These are phyloP conservation scores for Zaprionus nigranus DNA, from an alignment of 1,140 invertebrate species.

Conservation along the genomic window DNA sequence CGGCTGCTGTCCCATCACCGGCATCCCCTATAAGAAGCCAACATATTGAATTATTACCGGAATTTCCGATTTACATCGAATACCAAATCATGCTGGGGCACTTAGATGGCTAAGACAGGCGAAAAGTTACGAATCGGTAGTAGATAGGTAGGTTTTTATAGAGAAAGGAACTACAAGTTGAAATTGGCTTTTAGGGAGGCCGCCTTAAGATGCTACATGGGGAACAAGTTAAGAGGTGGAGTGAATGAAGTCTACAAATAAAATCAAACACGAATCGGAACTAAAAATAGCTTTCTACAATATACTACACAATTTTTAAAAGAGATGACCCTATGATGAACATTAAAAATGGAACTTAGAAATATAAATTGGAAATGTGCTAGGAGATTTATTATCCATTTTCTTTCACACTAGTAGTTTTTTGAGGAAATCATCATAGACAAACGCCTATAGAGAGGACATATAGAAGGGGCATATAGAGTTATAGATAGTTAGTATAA, in stretches of 20 bases:
- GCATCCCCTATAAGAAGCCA: conserved; percentile 76
- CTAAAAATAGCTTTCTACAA: conserved; percentile 12
- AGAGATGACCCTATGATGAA: background rate
- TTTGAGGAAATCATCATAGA: conserved; percentile 19
- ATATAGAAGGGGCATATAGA: conserved; percentile 8
- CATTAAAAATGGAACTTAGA: background rate
- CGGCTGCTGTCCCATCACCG: conserved; percentile 79
- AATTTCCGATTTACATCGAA: background rate
- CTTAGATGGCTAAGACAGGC: conserved; percentile 54
- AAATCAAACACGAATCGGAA: conserved; percentile 17
- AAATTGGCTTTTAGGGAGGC: conserved; percentile 26
- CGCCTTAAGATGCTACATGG: conserved; percentile 38
- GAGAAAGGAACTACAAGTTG: conserved; percentile 37
- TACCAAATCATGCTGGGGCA: conserved; percentile 60
- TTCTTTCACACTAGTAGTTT: background rate
- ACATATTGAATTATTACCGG: conserved; percentile 42
- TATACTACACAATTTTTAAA: background rate
- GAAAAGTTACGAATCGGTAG: conserved; percentile 54
- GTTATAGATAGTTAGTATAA: background rate
- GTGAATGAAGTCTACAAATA: conserved; percentile 37
- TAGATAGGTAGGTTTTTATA: conserved; percentile 18
- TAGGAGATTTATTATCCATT: background rate
- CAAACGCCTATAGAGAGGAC: conserved; percentile 17
- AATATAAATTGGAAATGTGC: background rate
- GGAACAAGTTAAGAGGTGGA: conserved; percentile 4